Percentiles rank a stretch among this genome's conserved stretches.
These are phyloP conservation scores for Erannis defoliaria DNA, from an alignment of 2,888 invertebrate species.

Conservation along the genomic window DNA sequence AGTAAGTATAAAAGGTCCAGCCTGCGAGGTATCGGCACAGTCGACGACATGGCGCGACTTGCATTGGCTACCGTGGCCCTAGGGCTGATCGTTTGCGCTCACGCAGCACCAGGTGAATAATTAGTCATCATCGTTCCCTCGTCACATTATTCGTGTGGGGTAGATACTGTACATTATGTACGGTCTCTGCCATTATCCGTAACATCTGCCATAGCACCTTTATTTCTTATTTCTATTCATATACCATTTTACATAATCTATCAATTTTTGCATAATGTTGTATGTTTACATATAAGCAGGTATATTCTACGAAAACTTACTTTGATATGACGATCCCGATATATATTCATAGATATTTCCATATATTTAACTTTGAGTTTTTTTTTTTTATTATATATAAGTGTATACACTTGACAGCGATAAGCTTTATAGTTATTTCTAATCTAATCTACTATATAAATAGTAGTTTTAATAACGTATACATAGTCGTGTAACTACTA, in stretches of 20 bases:
- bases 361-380: too few relatives aligned
- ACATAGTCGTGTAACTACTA: too few relatives aligned
- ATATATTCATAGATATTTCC: too few relatives aligned
- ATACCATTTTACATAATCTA: not conserved
- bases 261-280: too few relatives aligned
- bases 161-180: not conserved
- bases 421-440: too few relatives aligned
- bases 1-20: slow-evolving; percentile 60
- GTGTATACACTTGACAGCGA: too few relatives aligned
- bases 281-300: too few relatives aligned
- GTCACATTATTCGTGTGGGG: not conserved
- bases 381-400: too few relatives aligned
- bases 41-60: slow-evolving; percentile 69
- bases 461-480: too few relatives aligned
- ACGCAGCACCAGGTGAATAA: slow-evolving; percentile 67
- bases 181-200: not conserved
- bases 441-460: too few relatives aligned
- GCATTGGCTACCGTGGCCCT: slow-evolving; percentile 66
- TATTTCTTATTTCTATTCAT: not conserved
- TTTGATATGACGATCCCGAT: too few relatives aligned
- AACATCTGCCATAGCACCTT: not conserved
- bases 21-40: slow-evolving; percentile 49
- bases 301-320: too few relatives aligned
- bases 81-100: slow-evolving; percentile 67
- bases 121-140: not conserved